Percentiles rank a stretch among this genome's conserved stretches.
phyloP scores from a whole-genome alignment of 2,797 vertebrate genomes.

The Malacoraja senta region DNA sequence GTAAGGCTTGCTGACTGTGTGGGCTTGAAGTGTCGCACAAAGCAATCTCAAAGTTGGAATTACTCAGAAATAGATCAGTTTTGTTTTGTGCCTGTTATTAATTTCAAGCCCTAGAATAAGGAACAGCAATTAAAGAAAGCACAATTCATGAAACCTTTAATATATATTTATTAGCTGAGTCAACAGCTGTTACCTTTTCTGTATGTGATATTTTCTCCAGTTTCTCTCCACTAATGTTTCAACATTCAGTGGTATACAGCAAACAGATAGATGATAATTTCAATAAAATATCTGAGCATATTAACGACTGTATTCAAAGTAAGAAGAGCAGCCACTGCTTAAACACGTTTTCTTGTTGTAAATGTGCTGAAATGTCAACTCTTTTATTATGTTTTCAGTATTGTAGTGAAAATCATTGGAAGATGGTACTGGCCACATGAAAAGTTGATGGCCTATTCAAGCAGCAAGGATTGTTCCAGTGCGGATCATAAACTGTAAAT shows the following conservation, averaged over 20 bases:
- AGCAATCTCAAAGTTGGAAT: conserved; percentile 19
- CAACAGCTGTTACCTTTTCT: background rate
- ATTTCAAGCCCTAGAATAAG: background rate
- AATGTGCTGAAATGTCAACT: background rate
- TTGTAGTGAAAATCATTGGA: background rate
- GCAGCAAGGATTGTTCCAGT: background rate
- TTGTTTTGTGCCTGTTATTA: background rate
- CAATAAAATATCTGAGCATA: background rate
- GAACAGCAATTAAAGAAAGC: conserved; percentile 26
- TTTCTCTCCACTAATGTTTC: background rate
- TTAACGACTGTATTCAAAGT: background rate
- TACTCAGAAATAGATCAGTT: conserved; percentile 25
- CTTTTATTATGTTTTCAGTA: background rate
- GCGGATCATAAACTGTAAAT: background rate
- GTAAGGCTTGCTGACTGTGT: conserved; percentile 14
- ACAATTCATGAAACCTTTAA: conserved; percentile 8
- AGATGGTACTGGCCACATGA: background rate
- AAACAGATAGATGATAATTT: background rate
- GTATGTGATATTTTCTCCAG: background rate
- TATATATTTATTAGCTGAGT: conserved; percentile 24
- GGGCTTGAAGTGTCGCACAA: conserved; percentile 26
- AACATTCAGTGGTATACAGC: background rate
- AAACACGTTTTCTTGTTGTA: background rate
- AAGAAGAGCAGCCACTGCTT: background rate
- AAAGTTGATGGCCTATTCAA: background rate